Conservation (phyloP, 1,140 invertebrate species). For the Stenopsyche tienmushanensis region DNA sequence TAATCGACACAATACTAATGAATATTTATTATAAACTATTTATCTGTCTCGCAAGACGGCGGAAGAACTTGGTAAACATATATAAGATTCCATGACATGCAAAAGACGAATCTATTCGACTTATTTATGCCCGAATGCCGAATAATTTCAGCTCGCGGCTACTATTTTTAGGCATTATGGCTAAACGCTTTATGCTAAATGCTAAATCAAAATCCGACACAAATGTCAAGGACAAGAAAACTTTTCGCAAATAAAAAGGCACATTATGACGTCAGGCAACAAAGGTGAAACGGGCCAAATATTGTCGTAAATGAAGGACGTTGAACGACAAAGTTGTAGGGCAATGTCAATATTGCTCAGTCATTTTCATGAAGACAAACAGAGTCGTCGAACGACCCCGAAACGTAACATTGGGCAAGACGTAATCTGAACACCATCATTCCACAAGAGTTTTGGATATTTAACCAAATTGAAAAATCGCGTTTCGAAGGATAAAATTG, state of each 20-base stretch:
- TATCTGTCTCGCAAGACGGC: not conserved
- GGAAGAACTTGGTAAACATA: not conserved
- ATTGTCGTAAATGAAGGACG: too few species aligned
- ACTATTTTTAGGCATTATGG: not conserved
- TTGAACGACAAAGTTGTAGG: too few species aligned
- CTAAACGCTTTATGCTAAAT: not conserved
- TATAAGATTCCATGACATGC: not conserved
- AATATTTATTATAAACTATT: not conserved
- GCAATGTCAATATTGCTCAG: too few species aligned
- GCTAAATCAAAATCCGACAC: not conserved
- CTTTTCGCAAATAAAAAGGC: not conserved
- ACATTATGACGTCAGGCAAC: not conserved
- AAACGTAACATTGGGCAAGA: too few species aligned
- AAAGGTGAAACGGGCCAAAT: not conserved
- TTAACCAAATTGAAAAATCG: too few species aligned
- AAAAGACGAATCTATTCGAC: not conserved
- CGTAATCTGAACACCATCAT: too few species aligned
- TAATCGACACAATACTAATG: not conserved
- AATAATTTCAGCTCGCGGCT: not conserved
- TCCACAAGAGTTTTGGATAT: too few species aligned
- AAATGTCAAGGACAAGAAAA: not conserved
- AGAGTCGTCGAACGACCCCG: too few species aligned
- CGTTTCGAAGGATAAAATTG: too few species aligned
- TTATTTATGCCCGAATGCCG: not conserved
- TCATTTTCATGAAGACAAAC: too few species aligned